Percentiles rank a stretch among this genome's conserved stretches.
Evolutionary conservation across 2,797 vertebrate genomes (phyloP).

Genomic region (Danio albolineatus): DNA sequence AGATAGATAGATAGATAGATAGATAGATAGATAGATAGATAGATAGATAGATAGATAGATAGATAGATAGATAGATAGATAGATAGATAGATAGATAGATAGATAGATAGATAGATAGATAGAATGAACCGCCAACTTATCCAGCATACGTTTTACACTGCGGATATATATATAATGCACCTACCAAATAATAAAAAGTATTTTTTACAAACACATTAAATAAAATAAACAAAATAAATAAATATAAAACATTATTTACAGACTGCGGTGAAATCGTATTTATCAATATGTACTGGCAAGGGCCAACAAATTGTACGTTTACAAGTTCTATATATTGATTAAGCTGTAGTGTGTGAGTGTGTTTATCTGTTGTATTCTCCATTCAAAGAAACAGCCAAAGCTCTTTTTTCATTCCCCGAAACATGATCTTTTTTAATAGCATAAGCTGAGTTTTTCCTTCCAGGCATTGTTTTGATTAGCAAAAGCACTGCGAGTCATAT

Average conservation of each 20-base stretch:
- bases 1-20: no score
- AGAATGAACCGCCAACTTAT: no score
- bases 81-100: no score
- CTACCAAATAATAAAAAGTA: background rate
- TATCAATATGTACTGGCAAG: background rate
- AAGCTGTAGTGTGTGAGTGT: background rate
- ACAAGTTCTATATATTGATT: background rate
- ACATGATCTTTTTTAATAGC: background rate
- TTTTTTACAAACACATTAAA: background rate
- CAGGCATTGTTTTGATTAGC: constrained; percentile 1
- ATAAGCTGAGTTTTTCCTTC: constrained; percentile 11
- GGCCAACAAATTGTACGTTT: background rate
- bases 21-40: no score
- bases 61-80: no score
- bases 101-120: no score
- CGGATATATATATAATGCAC: no score
- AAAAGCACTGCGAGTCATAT: background rate
- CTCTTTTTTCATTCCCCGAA: no score
- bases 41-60: no score
- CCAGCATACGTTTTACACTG: no score
- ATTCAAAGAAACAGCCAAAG: background rate
- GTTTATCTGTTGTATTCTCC: background rate
- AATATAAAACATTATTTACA: background rate
- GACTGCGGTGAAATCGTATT: background rate
- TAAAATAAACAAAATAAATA: no score